phyloP scores from a whole-genome alignment of 2,797 vertebrate species.

The Tragopan temminckii region DNA sequence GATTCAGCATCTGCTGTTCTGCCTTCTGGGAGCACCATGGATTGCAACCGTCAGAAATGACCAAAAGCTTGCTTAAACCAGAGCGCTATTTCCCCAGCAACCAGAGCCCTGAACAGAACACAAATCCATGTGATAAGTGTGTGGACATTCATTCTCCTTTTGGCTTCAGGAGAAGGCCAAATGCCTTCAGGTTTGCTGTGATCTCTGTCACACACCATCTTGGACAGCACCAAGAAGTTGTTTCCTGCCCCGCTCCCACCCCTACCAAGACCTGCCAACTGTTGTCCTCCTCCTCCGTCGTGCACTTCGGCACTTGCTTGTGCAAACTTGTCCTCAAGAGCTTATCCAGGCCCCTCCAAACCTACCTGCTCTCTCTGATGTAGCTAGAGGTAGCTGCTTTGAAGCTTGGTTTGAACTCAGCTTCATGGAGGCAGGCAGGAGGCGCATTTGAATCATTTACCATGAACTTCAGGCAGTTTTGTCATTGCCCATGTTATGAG shows the following conservation, averaged over 20 bases:
- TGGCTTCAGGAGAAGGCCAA: not conserved
- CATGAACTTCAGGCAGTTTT: not conserved
- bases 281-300: rapidly evolving
- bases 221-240: not conserved
- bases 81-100: not conserved
- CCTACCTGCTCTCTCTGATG: rapidly evolving
- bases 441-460: not conserved
- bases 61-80: not conserved
- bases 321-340: not conserved
- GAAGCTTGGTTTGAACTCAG: not conserved
- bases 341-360: not conserved
- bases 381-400: not conserved
- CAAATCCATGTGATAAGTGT: not conserved
- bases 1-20: not conserved
- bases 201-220: not conserved
- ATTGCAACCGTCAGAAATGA: not conserved
- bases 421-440: not conserved
- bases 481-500: rapidly evolving
- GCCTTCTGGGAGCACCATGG: not conserved
- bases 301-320: not conserved
- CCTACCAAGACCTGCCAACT: not conserved
- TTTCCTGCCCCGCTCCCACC: not conserved
- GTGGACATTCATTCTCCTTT: not conserved
- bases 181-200: not conserved
- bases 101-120: not conserved